Evolutionary conservation across 1,140 invertebrate species (phyloP), one percentile per base, ranked within the genome.

Genomic region (Drusus annulatus): DNA sequence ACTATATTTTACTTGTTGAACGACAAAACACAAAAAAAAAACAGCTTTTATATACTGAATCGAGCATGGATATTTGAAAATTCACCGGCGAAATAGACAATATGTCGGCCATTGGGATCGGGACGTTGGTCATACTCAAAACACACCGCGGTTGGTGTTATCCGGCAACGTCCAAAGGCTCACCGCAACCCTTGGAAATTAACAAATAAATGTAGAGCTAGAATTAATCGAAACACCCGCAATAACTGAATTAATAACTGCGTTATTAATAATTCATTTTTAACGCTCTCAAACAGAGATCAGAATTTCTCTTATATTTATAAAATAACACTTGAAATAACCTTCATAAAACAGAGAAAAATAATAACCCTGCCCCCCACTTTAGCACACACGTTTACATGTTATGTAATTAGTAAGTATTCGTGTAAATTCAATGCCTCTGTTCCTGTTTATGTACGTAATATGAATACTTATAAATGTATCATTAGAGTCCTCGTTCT

Each of bases 141-240:
- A 77, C 75, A 36, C 63, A 63, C 10, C 1, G 58, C 15, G 50
- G 50, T n/a, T 50, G 19, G 65, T 78, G 71, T 71, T 73, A 78
- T 65, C 31, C 36, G 54, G 50, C 45, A 31, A 8, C 17, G 5
- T 28, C 52, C 21, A 71, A 21, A 71, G 19, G 68, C 36, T 7
- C 17, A 0, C 10, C 68, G 25, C n/a, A 69, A 71, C 68, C 68
- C 68, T 71, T 71, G 45, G 68, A 51, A 71, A 71, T 52, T 71
- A 17, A 28, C 25, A 28, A 71, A 71, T 50, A 54, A 51, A 51
- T 52, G 19, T 3, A 71, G 25, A 71, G 45, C 50, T 51, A 28
- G 68, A 71, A 71, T 71, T 71, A 71, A 71, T 71, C 68, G 68
- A 25, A 71, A 71, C 8, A 54, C 68, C 68, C 68, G 7, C 50